Percentiles rank a stretch among this genome's conserved stretches.
phyloP scores from a whole-genome alignment of 2,888 invertebrate genomes.

The Archips crataeganus region DNA sequence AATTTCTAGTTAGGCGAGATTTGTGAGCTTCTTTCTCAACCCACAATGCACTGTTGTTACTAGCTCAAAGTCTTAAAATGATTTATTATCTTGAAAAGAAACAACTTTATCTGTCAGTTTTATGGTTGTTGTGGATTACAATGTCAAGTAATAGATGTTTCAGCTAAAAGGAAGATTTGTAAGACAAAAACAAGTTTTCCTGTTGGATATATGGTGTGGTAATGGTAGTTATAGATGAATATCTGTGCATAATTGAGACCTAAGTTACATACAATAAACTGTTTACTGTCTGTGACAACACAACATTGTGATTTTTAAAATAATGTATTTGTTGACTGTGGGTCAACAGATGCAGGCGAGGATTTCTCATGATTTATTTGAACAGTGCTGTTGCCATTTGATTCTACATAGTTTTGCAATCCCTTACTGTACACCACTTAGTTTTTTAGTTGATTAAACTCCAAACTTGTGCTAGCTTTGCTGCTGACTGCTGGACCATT shows the following conservation, averaged over 20 bases:
- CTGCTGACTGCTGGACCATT: too few species aligned
- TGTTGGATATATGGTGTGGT: neutral
- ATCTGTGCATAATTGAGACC: neutral
- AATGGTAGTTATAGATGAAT: neutral
- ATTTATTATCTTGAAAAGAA: constrained; percentile 1
- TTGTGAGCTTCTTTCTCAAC: neutral
- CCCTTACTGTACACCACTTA: neutral
- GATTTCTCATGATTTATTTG: neutral
- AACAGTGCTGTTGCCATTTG: neutral
- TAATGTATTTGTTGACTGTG: too few species aligned
- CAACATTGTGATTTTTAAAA: neutral
- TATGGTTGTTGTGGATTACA: constrained; percentile 10
- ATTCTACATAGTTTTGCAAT: neutral
- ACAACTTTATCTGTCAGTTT: constrained; percentile 8
- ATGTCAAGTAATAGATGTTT: neutral
- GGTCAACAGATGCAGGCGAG: neutral
- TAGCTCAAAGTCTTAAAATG: neutral
- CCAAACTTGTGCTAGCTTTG: too few species aligned
- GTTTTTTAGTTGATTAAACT: too few species aligned
- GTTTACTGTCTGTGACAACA: neutral
- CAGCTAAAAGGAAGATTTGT: neutral
- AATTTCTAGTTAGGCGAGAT: constrained; percentile 7
- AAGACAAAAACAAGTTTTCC: neutral
- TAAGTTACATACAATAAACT: neutral
- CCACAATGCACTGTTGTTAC: neutral